These are phyloP conservation scores for Halocynthia roretzi DNA, from an alignment of 23 tunicate species.

Conservation along the genomic window DNA sequence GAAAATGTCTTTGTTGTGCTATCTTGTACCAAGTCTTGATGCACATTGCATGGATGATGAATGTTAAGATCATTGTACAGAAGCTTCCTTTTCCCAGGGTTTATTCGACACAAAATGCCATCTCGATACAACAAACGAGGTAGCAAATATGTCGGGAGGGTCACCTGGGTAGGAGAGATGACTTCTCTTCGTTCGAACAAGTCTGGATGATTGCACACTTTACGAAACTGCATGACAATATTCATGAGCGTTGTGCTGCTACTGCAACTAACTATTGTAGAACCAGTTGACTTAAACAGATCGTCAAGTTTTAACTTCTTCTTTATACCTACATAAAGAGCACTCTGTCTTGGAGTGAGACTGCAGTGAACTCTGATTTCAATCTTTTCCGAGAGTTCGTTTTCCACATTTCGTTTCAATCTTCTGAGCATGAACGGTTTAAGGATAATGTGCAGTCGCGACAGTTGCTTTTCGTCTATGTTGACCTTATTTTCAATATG, in stretches of 20 bases:
- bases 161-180: not conserved
- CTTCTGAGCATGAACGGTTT: slow-evolving; percentile 79
- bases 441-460: slow-evolving; percentile 62
- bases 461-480: slow-evolving; percentile 61
- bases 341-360: slow-evolving; percentile 55
- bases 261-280: not conserved
- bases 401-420: slow-evolving; percentile 71
- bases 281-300: slow-evolving; percentile 20
- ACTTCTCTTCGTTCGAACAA: slow-evolving; percentile 19
- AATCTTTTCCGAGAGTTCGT: slow-evolving; percentile 71
- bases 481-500: slow-evolving; percentile 59
- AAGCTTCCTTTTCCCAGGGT: slow-evolving; percentile 18
- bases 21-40: not conserved
- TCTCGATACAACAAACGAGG: slow-evolving; percentile 14
- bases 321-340: slow-evolving; percentile 53
- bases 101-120: slow-evolving; percentile 10
- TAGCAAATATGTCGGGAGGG: not conserved
- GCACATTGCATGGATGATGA: slow-evolving; percentile 39
- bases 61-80: slow-evolving; percentile 57
- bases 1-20: slow-evolving; percentile 27
- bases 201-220: slow-evolving; percentile 44
- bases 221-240: slow-evolving; percentile 85
- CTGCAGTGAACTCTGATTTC: slow-evolving; percentile 67
- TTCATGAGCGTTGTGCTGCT: slow-evolving; percentile 57
- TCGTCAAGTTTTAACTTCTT: slow-evolving; percentile 44